A percentile compares a stretch with the other conserved stretches of the same genome.
Evolutionary conservation across 2,113 vertebrate species (phyloP).

Genomic region (Melanotaenia duboulayi): DNA sequence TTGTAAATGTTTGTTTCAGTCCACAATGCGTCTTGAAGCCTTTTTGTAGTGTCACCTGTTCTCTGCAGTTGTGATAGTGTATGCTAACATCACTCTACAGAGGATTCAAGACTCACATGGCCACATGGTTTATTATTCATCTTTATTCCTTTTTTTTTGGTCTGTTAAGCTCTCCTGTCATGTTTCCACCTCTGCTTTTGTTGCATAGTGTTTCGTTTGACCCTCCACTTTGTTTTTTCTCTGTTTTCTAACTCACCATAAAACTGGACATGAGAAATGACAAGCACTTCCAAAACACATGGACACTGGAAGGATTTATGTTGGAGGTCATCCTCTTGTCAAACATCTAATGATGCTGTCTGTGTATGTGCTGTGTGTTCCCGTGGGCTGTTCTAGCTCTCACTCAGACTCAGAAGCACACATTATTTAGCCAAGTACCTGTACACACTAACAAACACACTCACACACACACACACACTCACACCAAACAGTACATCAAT

Average conservation of each 20-base stretch:
- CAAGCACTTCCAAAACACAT: background rate
- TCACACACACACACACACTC: background rate
- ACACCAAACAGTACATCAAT: slow-evolving; percentile 25
- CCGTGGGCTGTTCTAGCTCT: slow-evolving; percentile 5
- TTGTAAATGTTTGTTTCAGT: background rate
- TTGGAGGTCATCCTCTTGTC: background rate
- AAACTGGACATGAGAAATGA: background rate
- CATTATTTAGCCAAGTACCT: background rate
- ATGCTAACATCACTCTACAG: background rate
- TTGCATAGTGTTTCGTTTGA: background rate
- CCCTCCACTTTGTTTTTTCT: background rate
- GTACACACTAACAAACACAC: background rate
- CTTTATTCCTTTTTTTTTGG: slow-evolving; percentile 14
- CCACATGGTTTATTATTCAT: slow-evolving; percentile 53
- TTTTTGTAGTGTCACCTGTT: slow-evolving; percentile 4
- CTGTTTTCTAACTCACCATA: background rate
- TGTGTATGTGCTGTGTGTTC: slow-evolving; percentile 9
- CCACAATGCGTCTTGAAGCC: background rate
- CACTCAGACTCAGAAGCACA: background rate
- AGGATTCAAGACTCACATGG: slow-evolving; percentile 8
- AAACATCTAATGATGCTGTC: background rate
- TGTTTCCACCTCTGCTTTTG: background rate
- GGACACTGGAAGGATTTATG: background rate
- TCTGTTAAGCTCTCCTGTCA: slow-evolving; percentile 18
- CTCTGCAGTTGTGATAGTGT: slow-evolving; percentile 1